Evolutionary conservation across 92 coral and sea anemone genomes (phyloP).

Genomic region (Pocillopora meandrina): DNA sequence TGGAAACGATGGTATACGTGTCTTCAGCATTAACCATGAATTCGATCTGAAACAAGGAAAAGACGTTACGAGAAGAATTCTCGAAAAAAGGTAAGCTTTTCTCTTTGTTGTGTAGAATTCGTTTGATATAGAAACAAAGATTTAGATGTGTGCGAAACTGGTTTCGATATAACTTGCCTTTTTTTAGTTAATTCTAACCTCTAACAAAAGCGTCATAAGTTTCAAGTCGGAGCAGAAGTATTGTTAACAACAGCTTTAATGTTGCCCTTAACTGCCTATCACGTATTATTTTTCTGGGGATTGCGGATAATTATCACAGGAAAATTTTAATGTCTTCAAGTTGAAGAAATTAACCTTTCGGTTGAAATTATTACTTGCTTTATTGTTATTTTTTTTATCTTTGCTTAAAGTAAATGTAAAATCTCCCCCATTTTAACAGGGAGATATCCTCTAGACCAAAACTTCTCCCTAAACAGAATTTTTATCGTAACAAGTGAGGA

Average conservation of each 20-base stretch:
- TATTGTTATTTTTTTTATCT: background rate
- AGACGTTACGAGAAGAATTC: conserved; percentile 81
- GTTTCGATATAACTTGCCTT: background rate
- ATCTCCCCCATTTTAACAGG: too few relatives aligned
- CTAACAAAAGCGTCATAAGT: too few relatives aligned
- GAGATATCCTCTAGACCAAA: background rate
- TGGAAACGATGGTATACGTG: conserved; percentile 87
- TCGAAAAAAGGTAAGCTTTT: conserved; percentile 82
- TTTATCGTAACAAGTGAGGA: too few relatives aligned
- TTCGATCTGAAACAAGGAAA: conserved; percentile 85
- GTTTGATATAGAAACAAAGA: background rate
- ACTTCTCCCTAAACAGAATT: background rate
- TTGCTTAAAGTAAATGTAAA: too few relatives aligned
- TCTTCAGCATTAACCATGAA: conserved; percentile 83
- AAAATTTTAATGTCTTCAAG: conserved; percentile 11
- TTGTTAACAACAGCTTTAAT: background rate
- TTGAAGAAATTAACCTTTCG: conserved; percentile 6
- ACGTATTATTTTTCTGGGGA: background rate
- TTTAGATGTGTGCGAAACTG: background rate
- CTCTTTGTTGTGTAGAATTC: background rate
- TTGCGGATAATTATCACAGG: conserved; percentile 16
- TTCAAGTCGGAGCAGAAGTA: conserved; percentile 1
- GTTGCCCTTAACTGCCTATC: conserved; percentile 12
- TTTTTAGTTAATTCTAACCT: background rate
- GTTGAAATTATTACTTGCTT: background rate